These are phyloP conservation scores for Galemys pyrenaicus DNA, from an alignment of 2,113 vertebrate genomes.

Conservation along the genomic window DNA sequence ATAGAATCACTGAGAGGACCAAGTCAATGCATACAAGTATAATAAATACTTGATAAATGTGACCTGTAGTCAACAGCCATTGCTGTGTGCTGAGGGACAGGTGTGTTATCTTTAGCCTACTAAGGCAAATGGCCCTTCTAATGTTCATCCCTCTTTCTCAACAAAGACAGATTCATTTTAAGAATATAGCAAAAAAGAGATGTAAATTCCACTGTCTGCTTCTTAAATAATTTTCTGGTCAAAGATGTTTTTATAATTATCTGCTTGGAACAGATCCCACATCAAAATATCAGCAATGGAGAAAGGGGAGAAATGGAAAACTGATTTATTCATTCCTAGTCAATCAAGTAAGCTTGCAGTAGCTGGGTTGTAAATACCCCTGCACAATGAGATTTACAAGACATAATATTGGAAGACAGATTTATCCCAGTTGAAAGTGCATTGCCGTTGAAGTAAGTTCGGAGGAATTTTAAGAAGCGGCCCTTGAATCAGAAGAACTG, in stretches of 20 bases:
- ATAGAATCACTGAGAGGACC: not conserved
- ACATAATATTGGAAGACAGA: conserved; percentile 81
- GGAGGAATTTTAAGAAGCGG: conserved; percentile 77
- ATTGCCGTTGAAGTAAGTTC: conserved; percentile 74
- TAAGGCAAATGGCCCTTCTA: not conserved
- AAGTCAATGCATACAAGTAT: not conserved
- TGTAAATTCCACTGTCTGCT: conserved; percentile 73
- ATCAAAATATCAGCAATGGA: conserved; percentile 82
- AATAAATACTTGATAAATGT: not conserved
- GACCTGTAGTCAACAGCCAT: not conserved
- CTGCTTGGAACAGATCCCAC: conserved; percentile 78
- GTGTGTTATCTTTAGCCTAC: not conserved
- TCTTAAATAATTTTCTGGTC: conserved; percentile 80
- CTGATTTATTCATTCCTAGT: conserved; percentile 84
- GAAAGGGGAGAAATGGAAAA: conserved; percentile 81
- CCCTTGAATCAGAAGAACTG: conserved; percentile 73
- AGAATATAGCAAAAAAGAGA: conserved; percentile 78
- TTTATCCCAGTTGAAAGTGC: conserved; percentile 84
- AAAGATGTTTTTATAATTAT: conserved; percentile 82
- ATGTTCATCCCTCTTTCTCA: not conserved
- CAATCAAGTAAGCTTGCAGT: conserved; percentile 85
- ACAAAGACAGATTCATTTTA: conserved; percentile 66
- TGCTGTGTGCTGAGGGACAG: too few relatives aligned
- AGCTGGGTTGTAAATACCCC: conserved; percentile 84
- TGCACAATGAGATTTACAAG: conserved; percentile 84